phyloP scores from a whole-genome alignment of 1,140 invertebrate genomes.

The Drosophila prosaltans region DNA sequence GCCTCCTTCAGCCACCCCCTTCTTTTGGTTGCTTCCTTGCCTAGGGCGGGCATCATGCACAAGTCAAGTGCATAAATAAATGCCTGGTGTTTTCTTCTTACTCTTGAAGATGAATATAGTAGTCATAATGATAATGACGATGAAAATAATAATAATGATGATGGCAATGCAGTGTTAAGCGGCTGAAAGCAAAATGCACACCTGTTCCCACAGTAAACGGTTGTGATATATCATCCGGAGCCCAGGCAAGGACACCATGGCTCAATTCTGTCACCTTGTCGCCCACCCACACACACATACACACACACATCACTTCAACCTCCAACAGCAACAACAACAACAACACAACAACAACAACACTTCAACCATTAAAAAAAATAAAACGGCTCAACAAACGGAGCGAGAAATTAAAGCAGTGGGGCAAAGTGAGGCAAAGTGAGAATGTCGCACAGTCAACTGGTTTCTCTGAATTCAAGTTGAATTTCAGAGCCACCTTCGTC shows the following conservation, averaged over 20 bases:
- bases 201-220: conserved; percentile 55
- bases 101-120: conserved; percentile 7
- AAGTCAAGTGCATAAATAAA: conserved; percentile 80
- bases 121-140: conserved; percentile 31
- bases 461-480: background rate
- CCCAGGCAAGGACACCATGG: conserved; percentile 33
- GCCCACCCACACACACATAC: conserved; percentile 7
- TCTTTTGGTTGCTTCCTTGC: conserved; percentile 5
- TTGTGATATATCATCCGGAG: conserved; percentile 62
- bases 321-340: conserved; percentile 25
- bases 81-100: conserved; percentile 36
- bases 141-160: conserved; percentile 56
- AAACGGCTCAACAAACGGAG: conserved; percentile 24
- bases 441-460: conserved; percentile 33
- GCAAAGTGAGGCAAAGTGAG: conserved; percentile 16
- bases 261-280: conserved; percentile 25
- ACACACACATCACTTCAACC: conserved; percentile 20
- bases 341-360: conserved; percentile 32
- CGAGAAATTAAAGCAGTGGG: conserved; percentile 53
- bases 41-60: conserved; percentile 38
- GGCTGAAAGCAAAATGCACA: conserved; percentile 60
- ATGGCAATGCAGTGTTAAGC: conserved; percentile 60
- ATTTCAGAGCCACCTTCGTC: background rate
- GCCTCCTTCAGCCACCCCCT: background rate
- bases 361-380: conserved; percentile 25